Evolutionary conservation across 35 echinoderm and acorn worm genomes (phyloP).

Genomic region (Diadema setosum): DNA sequence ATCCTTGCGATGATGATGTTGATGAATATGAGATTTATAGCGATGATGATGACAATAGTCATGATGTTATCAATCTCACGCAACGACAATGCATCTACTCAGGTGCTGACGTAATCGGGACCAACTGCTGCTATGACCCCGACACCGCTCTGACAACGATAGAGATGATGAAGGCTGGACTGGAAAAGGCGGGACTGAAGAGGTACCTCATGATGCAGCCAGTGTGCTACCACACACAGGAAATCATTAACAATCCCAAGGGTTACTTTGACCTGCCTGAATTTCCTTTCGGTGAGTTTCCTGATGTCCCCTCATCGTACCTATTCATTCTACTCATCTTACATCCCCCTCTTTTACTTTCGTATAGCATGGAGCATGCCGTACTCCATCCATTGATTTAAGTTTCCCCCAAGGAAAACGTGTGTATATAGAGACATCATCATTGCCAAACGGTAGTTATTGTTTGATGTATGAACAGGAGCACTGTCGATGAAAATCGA

Average conservation of each 20-base stretch:
- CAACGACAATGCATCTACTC: too few species aligned
- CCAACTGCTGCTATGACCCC: conserved; percentile 88
- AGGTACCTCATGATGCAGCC: conserved; percentile 73
- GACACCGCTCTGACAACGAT: conserved; percentile 32
- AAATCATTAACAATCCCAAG: conserved; percentile 7
- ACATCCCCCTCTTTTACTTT: too few species aligned
- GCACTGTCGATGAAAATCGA: too few species aligned
- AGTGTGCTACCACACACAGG: conserved; percentile 64
- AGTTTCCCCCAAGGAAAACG: too few species aligned
- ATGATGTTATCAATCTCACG: not conserved
- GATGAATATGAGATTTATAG: too few species aligned
- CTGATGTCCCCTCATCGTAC: not conserved
- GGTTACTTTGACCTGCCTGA: conserved; percentile 68
- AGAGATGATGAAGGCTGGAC: conserved; percentile 68
- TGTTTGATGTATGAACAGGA: too few species aligned
- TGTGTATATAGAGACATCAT: too few species aligned
- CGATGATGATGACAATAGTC: too few species aligned
- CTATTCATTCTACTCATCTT: not conserved
- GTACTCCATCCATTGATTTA: too few species aligned
- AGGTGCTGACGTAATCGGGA: conserved; percentile 84
- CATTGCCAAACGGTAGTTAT: too few species aligned
- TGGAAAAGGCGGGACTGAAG: conserved; percentile 49
- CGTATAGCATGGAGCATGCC: too few species aligned
- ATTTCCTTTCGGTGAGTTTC: conserved; percentile 74
- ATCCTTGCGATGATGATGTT: too few species aligned